Conservation (phyloP, 64 coral and sea anemone genomes). For the Montipora sp. region DNA sequence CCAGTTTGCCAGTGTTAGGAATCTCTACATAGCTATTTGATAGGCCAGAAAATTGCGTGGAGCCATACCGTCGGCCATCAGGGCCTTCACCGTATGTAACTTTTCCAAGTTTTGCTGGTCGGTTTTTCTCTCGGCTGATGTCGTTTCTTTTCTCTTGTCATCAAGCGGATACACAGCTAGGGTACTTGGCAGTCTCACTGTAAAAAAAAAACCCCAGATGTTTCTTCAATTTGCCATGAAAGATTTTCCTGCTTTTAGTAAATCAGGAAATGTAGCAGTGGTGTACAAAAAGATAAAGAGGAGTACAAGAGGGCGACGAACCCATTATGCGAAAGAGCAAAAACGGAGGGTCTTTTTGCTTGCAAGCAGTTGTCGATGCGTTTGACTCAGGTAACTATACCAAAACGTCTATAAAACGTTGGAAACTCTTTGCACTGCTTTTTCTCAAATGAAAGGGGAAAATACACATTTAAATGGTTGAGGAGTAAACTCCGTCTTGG, state of each 20-base stretch:
- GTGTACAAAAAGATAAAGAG: too few relatives aligned
- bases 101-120: slow-evolving; percentile 34
- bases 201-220: not conserved
- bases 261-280: not conserved
- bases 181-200: slow-evolving; percentile 23
- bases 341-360: too few relatives aligned
- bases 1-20: slow-evolving; percentile 60
- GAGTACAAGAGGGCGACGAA: too few relatives aligned
- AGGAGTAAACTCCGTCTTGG: too few relatives aligned
- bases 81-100: slow-evolving; percentile 56
- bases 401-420: not conserved
- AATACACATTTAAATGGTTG: too few relatives aligned
- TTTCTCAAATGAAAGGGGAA: not conserved
- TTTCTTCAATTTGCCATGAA: not conserved
- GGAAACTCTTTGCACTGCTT: not conserved
- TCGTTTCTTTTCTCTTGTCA: slow-evolving; percentile 27
- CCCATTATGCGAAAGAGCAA: too few relatives aligned
- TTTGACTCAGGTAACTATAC: not conserved
- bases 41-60: slow-evolving; percentile 67
- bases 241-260: too few relatives aligned
- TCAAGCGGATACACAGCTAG: slow-evolving; percentile 55
- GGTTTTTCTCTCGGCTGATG: slow-evolving; percentile 15
- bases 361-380: not conserved
- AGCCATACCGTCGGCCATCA: slow-evolving; percentile 61
- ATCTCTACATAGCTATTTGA: slow-evolving; percentile 71